phyloP scores from a whole-genome alignment of 2,797 vertebrate genomes.

The Coccyzus lansbergi region DNA sequence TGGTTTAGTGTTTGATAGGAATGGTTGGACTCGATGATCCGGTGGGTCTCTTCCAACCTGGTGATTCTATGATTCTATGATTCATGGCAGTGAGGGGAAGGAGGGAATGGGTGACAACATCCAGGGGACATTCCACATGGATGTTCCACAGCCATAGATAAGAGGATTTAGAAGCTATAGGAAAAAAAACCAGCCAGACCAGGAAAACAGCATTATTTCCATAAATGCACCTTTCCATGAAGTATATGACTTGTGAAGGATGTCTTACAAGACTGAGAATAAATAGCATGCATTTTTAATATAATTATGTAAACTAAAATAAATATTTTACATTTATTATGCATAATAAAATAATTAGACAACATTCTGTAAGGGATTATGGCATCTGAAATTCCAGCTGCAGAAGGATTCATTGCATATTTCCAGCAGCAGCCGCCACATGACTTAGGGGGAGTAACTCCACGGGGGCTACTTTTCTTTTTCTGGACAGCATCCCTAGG shows the following conservation, averaged over 20 bases:
- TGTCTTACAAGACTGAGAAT: slow-evolving; percentile 52
- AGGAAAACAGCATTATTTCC: slow-evolving; percentile 52
- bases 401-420: slow-evolving; percentile 39
- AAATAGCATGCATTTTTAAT: slow-evolving; percentile 63
- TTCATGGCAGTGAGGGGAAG: background rate
- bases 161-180: background rate
- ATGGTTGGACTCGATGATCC: too few species aligned
- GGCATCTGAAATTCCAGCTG: slow-evolving; percentile 30
- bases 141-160: background rate
- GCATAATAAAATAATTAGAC: slow-evolving; percentile 64
- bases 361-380: slow-evolving; percentile 25
- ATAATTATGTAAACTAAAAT: slow-evolving; percentile 48
- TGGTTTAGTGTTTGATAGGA: too few species aligned
- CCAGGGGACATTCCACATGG: background rate
- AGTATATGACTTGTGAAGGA: slow-evolving; percentile 47
- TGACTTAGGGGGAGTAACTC: slow-evolving; percentile 41
- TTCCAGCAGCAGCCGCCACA: background rate
- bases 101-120: background rate
- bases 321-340: slow-evolving; percentile 71
- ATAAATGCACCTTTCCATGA: slow-evolving; percentile 35
- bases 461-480: slow-evolving; percentile 61
- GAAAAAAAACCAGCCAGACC: slow-evolving; percentile 1
- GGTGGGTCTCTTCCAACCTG: too few species aligned
- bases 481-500: slow-evolving; percentile 64
- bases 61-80: too few species aligned